Base-by-base conservation (phyloP, 2,888 invertebrate genomes). In the Odontocerum albicorne region DNA sequence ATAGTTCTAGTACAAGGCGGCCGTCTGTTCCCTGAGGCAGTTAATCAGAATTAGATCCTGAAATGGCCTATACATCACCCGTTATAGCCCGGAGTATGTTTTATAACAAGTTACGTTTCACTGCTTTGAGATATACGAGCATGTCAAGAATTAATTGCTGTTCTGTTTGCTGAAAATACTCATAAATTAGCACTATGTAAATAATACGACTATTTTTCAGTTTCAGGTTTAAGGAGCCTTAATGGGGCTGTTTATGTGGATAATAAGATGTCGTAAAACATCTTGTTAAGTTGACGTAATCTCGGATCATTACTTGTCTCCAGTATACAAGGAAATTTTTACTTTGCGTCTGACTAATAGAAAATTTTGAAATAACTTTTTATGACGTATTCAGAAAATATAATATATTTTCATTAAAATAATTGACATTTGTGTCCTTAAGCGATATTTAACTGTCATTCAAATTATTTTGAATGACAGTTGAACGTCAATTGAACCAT, bases 41-140 rank as follows among this genome's bases (percentile, higher is more conserved):
- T 59, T 59, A 59, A 44, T 59, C 49, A 55, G 55, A 47, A 59
- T 55, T 59, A 59, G 45, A 44, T 35, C 45, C 45, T 19, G 42
- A 19, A 55, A 55, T 51, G 49, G 47, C 49, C 59, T 38, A 55
- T 59, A 59, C 44, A 59, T 59, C 59, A 59, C 47, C 49, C 55
- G 35, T 55, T 59, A 55, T 40, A 46, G 51, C 36, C 40, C 42
- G 12, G 16, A 44, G 35, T 38, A 21, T 19, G 51, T 35, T 56
- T 56, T 50, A 51, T 46, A 51, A 51, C 51, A 46, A 46, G 47
- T 42, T 10, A 36, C 8, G 4, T 12, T 12, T 20, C 4, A 4
- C 27, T 10, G 35, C 39, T 13, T 17, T 27, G 33, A 46, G 33
- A 47, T 38, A 53, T 32, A 46, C 19, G 19, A 8, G 4, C 46